Conservation (phyloP, 2,113 vertebrate species). For the Lophotis ruficrista region DNA sequence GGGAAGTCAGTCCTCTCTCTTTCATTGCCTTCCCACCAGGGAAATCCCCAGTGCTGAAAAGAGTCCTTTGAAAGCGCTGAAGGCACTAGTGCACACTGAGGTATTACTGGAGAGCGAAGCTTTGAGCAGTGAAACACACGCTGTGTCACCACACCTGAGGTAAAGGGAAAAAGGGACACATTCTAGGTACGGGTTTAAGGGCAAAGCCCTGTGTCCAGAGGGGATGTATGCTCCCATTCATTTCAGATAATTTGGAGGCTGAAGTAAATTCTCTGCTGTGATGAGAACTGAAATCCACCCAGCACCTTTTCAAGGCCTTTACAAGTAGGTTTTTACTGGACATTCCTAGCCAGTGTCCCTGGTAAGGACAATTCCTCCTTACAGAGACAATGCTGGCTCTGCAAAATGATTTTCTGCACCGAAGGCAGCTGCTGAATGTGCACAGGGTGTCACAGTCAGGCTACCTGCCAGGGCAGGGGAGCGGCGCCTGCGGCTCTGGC, state of each 20-base stretch:
- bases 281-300: not conserved
- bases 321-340: not conserved
- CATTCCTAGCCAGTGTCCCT: not conserved
- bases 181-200: not conserved
- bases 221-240: not conserved
- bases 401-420: not conserved
- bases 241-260: not conserved
- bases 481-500: accelerated
- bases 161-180: not conserved
- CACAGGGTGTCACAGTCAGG: not conserved
- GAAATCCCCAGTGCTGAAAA: not conserved
- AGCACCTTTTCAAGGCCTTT: not conserved
- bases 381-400: not conserved
- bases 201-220: not conserved
- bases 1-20: not conserved
- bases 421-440: not conserved
- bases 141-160: not conserved
- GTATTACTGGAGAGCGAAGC: not conserved
- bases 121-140: not conserved
- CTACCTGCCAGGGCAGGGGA: not conserved
- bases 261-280: not conserved
- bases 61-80: not conserved
- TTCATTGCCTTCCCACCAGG: not conserved
- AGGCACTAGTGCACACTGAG: not conserved
- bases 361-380: not conserved